Base-by-base conservation (phyloP, 1,140 invertebrate genomes). In the Calephelis virginiensis region DNA sequence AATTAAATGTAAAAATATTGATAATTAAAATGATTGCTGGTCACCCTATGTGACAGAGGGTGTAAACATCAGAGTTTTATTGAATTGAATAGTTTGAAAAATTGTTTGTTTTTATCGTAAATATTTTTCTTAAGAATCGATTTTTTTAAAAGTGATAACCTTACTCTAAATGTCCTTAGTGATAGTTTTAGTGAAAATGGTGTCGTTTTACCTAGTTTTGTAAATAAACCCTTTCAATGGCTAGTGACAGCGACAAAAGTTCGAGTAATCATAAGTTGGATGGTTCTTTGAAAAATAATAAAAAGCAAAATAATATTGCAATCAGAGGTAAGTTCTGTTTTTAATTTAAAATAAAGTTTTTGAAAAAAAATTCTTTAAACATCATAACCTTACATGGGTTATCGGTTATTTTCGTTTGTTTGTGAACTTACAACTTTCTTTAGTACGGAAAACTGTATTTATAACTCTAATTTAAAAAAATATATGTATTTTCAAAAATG, bases 231-330 rank as follows among this genome's bases (percentile, higher is more conserved):
- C 73, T 82, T 86, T 86, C 86, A 86, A 90, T 90, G 88, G 88
- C 88, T 86, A 90, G 86, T 90, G 88, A 90, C 86, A 89, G 77
- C 83, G 86, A 90, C 68, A 90, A 89, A 87, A 88, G 76, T 90
- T 89, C 79, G 61, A 81, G 77, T 83, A 84, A 82, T 89, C 81
- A 82, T 71, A 89, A 89, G 77, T 89, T 83, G 64, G 85, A 88
- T 80, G 85, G 81, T 76, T 86, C 84, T 49, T 70, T 86, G 66
- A 90, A 83, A 68, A 84, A 70, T 74, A 82, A 72, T 73, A 90
- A 83, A 75, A 90, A 86, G 76, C 76, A 81, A 78, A 78, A 70
- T 60, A 85, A 74, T 72, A 74, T 66, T 75, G 78, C 64, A 71
- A 78, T 74, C 71, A 77, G 71, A 67, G 84, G 86, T 89, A 83